These are phyloP conservation scores for Xylocopa sonorina DNA, from an alignment of 1,140 invertebrate genomes.

Conservation along the genomic window DNA sequence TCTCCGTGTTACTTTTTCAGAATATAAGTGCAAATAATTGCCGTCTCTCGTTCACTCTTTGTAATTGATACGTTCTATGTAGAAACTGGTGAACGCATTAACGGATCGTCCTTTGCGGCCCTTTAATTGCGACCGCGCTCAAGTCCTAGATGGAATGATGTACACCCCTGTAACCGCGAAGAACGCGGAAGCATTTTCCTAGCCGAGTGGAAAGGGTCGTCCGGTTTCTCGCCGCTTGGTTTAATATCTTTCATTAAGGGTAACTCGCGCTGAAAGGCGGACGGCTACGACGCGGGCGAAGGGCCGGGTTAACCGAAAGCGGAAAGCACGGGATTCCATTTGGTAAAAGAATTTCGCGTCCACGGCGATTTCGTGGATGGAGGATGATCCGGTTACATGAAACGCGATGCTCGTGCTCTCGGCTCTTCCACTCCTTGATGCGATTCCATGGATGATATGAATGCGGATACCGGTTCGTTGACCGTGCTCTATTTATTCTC, in stretches of 20 bases:
- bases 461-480: background rate
- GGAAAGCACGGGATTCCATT: background rate
- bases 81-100: too few relatives aligned
- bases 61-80: background rate
- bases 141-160: background rate
- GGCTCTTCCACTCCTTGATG: background rate
- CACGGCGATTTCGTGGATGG: background rate
- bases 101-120: background rate
- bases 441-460: background rate
- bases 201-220: background rate
- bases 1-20: too few relatives aligned
- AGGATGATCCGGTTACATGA: background rate
- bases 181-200: background rate
- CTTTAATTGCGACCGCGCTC: constrained; percentile 7
- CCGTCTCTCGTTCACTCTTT: background rate
- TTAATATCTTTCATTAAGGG: constrained; percentile 8
- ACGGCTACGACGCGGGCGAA: background rate
- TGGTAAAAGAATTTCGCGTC: background rate
- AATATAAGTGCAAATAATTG: too few relatives aligned
- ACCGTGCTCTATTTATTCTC: background rate
- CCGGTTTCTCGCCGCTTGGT: background rate
- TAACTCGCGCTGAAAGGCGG: background rate
- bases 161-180: background rate
- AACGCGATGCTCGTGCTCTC: background rate
- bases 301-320: background rate